A percentile compares a stretch with the other conserved stretches of the same genome.
Conservation (phyloP, 2,888 invertebrate species). For the Nemotelus nigrinus region DNA sequence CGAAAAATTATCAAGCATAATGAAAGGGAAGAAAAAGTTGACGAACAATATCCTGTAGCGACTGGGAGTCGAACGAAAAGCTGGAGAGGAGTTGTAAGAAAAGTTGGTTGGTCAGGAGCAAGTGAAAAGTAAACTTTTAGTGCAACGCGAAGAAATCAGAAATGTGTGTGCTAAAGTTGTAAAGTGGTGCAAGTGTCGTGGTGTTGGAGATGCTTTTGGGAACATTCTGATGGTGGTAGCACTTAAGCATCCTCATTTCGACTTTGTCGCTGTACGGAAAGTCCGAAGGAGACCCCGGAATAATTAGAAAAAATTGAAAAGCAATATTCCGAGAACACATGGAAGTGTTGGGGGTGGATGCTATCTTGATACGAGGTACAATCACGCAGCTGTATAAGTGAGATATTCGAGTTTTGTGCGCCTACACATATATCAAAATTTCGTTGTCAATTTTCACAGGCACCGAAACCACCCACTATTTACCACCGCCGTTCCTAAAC, state of each 20-base stretch:
- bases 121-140: constrained; percentile 44
- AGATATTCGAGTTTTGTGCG: constrained; percentile 12
- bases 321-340: constrained; percentile 12
- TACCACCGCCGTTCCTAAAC: constrained; percentile 19
- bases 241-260: constrained; percentile 22
- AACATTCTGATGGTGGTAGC: constrained; percentile 13
- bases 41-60: constrained; percentile 30
- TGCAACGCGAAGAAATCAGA: constrained; percentile 46
- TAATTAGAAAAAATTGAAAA: constrained; percentile 42
- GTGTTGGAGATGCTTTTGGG: constrained; percentile 35
- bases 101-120: constrained; percentile 29
- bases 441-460: constrained; percentile 33
- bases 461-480: constrained; percentile 16
- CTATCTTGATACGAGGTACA: not conserved
- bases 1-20: constrained; percentile 35
- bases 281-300: constrained; percentile 20
- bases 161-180: constrained; percentile 35
- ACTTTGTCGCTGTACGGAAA: not conserved
- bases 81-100: constrained; percentile 1
- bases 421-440: constrained; percentile 30
- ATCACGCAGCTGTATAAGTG: not conserved
- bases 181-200: constrained; percentile 5
- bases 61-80: not conserved
- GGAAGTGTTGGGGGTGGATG: constrained; percentile 14
- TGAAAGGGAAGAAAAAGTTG: constrained; percentile 31